Evolutionary conservation across 2,888 invertebrate genomes (phyloP).

Genomic region (Rotaria macrura): DNA sequence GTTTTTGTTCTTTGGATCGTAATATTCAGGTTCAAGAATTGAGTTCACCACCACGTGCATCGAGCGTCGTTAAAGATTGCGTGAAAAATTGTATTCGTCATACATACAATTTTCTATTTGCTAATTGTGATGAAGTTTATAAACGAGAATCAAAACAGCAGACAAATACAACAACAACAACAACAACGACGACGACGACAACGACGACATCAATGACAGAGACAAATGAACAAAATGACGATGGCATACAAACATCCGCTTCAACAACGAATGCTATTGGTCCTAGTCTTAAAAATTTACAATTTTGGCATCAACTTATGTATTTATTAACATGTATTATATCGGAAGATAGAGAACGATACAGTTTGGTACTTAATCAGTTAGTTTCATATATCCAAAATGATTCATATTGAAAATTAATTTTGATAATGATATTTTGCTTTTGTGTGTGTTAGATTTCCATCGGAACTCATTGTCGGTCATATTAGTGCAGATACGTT

Average conservation of each 20-base stretch:
- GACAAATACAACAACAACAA: conserved; percentile 40
- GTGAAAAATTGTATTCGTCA: conserved; percentile 95
- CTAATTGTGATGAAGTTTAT: conserved; percentile 93
- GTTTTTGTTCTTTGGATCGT: not conserved
- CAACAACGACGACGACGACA: not conserved
- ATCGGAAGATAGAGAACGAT: conserved; percentile 94
- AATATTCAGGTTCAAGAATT: conserved; percentile 70
- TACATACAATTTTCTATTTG: conserved; percentile 96
- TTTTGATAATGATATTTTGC: no score
- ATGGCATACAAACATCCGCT: conserved; percentile 39
- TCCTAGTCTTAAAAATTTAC: conserved; percentile 60
- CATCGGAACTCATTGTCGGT: conserved; percentile 94
- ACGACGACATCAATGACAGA: conserved; percentile 37
- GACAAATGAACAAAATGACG: conserved; percentile 64
- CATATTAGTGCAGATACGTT: conserved; percentile 90
- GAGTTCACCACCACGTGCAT: conserved; percentile 91
- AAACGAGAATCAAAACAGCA: conserved; percentile 50
- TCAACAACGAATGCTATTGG: conserved; percentile 36
- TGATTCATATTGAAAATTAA: not conserved
- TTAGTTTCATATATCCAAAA: conserved; percentile 37
- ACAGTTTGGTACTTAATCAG: conserved; percentile 92
- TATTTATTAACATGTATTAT: conserved; percentile 93
- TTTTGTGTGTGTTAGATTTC: no score
- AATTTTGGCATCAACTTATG: conserved; percentile 91
- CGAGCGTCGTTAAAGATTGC: conserved; percentile 96